Percentiles rank a stretch among this genome's conserved stretches.
phyloP scores from a whole-genome alignment of 2,888 invertebrate genomes.

The Lochmaea crataegi region DNA sequence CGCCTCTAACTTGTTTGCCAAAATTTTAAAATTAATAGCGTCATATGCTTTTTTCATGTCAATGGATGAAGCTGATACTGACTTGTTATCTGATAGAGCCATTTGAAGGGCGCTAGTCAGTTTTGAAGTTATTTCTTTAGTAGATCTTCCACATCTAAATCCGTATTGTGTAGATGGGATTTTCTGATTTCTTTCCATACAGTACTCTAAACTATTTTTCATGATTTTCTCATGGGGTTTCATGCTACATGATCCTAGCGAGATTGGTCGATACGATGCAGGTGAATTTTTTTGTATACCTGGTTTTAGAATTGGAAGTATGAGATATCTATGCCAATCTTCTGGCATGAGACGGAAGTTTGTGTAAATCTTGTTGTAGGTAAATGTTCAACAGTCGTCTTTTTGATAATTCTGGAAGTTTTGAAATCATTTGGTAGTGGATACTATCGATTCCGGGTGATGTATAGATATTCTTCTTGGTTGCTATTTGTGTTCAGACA shows the following conservation, averaged over 20 bases:
- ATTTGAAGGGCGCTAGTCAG: too few relatives aligned
- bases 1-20: too few relatives aligned
- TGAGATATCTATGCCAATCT: neutral
- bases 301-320: neutral
- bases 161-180: neutral
- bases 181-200: too few relatives aligned
- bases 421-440: neutral
- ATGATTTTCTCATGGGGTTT: neutral
- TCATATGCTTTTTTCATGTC: too few relatives aligned
- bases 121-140: too few relatives aligned
- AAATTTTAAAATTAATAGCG: too few relatives aligned
- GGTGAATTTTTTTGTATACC: constrained; percentile 1
- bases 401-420: too few relatives aligned
- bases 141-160: too few relatives aligned
- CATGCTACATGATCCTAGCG: neutral
- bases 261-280: constrained; percentile 3
- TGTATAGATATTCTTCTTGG: neutral
- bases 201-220: neutral
- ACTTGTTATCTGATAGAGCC: too few relatives aligned
- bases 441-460: constrained; percentile 7
- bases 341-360: neutral
- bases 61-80: too few relatives aligned
- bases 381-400: neutral
- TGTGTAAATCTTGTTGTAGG: neutral
- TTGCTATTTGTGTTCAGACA: neutral